Conservation (phyloP, 2,888 invertebrate genomes). For the Acronicta aceris region DNA sequence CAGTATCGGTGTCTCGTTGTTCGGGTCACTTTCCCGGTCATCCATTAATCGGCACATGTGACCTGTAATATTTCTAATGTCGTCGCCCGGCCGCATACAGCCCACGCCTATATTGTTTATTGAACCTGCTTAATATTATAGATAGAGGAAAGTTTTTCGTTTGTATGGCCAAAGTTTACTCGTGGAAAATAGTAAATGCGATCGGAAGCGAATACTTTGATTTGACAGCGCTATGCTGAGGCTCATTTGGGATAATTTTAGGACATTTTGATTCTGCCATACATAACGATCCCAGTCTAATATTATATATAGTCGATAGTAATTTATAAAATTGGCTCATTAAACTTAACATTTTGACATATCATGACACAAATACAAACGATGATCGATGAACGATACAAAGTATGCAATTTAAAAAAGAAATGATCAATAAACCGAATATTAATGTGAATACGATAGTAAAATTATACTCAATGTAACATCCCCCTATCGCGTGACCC, state of each 20-base stretch:
- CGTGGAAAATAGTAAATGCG: constrained; percentile 26
- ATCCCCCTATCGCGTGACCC: constrained; percentile 59
- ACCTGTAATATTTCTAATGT: constrained; percentile 49
- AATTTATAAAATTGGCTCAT: too few relatives aligned
- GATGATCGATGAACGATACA: too few relatives aligned
- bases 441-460: constrained; percentile 21
- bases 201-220: constrained; percentile 14
- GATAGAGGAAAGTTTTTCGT: constrained; percentile 34
- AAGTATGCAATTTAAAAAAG: constrained; percentile 13
- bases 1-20: constrained; percentile 17
- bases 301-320: too few relatives aligned
- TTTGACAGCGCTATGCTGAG: constrained; percentile 13
- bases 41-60: constrained; percentile 43
- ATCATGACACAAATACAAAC: too few relatives aligned
- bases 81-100: constrained; percentile 22
- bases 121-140: constrained; percentile 20
- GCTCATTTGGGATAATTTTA: not conserved
- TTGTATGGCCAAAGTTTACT: constrained; percentile 16
- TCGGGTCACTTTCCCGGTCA: constrained; percentile 30
- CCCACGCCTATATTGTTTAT: constrained; percentile 40
- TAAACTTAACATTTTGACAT: too few relatives aligned
- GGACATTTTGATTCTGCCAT: too few relatives aligned
- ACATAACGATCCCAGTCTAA: too few relatives aligned
- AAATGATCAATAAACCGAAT: constrained; percentile 28
- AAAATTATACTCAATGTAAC: constrained; percentile 41